Percentiles rank a stretch among this genome's conserved stretches.
Conservation (phyloP, 2,113 vertebrate genomes). For the Cochlearius cochlearius region DNA sequence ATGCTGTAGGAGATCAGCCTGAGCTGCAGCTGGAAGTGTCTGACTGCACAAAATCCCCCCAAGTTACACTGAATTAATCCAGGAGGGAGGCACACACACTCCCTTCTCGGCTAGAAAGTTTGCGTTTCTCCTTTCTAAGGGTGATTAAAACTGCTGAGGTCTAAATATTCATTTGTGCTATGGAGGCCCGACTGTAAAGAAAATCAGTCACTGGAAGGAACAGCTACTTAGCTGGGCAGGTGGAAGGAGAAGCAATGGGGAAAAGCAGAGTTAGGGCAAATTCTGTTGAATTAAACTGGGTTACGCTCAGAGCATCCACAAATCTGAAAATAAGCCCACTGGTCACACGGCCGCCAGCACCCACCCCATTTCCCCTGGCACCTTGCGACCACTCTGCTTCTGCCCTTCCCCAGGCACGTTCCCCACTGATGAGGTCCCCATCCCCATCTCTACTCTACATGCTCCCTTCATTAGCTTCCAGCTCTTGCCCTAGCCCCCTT, state of each 20-base stretch:
- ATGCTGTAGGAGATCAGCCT: not conserved
- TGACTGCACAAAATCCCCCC: not conserved
- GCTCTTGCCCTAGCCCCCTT: not conserved
- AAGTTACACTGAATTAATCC: not conserved
- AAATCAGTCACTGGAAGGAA: not conserved
- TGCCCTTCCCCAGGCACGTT: not conserved
- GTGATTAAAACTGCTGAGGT: not conserved
- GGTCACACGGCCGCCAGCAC: accelerated
- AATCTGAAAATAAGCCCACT: not conserved
- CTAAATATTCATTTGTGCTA: not conserved
- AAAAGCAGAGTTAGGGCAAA: not conserved
- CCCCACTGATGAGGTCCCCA: not conserved
- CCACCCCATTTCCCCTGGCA: accelerated
- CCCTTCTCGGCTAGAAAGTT: not conserved
- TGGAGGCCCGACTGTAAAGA: not conserved
- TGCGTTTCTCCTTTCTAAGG: not conserved
- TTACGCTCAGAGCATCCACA: not conserved
- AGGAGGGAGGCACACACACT: not conserved
- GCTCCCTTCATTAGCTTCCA: not conserved
- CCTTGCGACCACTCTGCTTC: not conserved
- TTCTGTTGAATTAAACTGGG: accelerated
- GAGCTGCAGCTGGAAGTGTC: not conserved
- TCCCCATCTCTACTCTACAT: not conserved
- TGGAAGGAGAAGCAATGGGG: not conserved
- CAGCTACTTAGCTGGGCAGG: accelerated